A percentile compares a stretch with the other conserved stretches of the same genome.
Conservation (phyloP, 1,140 invertebrate genomes). For the Anastatus disparis region DNA sequence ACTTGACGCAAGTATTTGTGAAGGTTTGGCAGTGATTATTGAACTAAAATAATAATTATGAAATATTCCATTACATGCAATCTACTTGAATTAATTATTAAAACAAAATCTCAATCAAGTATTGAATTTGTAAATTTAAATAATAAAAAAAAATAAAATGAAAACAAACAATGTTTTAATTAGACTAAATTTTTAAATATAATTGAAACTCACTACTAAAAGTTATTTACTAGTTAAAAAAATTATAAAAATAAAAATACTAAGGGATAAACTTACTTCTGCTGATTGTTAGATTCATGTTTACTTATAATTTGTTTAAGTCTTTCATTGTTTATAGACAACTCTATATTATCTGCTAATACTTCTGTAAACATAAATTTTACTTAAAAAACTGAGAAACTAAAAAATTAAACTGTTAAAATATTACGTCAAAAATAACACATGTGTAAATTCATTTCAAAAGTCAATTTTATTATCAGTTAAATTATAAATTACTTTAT, state of each 20-base stretch:
- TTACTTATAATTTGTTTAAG: constrained; percentile 15
- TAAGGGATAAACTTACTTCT: constrained; percentile 31
- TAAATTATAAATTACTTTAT: background rate
- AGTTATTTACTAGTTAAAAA: too few relatives aligned
- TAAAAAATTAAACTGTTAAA: background rate
- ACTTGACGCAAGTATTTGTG: constrained; percentile 2
- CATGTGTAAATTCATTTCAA: background rate
- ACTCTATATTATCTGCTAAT: constrained; percentile 47
- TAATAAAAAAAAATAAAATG: too few relatives aligned
- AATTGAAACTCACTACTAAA: background rate
- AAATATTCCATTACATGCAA: background rate
- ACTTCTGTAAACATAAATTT: constrained; percentile 48
- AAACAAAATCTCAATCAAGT: too few relatives aligned
- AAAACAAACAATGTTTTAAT: too few relatives aligned
- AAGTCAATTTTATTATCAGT: background rate
- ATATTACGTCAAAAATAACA: constrained; percentile 1
- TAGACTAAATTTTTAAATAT: background rate
- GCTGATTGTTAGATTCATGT: constrained; percentile 3
- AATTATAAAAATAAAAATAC: too few relatives aligned
- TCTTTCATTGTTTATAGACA: constrained; percentile 42
- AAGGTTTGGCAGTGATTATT: background rate
- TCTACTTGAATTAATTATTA: background rate
- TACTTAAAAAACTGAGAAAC: too few relatives aligned
- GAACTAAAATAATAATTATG: constrained; percentile 4
- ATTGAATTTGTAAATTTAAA: too few relatives aligned